phyloP scores from a whole-genome alignment of 2,113 vertebrate genomes.

The Seriola aureovittata region DNA sequence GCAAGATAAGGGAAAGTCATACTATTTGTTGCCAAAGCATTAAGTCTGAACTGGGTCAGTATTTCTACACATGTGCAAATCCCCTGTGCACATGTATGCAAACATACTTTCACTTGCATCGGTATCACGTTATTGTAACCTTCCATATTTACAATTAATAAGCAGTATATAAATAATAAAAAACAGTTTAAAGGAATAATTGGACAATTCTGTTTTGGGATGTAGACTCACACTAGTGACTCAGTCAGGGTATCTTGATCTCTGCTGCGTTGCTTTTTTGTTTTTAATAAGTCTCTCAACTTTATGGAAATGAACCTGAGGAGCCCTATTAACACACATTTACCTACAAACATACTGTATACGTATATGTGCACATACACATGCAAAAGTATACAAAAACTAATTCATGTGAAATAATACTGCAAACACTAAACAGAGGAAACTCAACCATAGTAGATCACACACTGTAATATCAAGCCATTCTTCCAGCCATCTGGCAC shows the following conservation, averaged over 20 bases:
- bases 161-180: not conserved
- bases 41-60: not conserved
- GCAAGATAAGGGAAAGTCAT: too few relatives aligned
- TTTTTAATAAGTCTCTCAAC: too few relatives aligned
- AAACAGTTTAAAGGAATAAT: not conserved
- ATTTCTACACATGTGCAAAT: not conserved
- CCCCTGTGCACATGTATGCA: not conserved
- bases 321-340: not conserved
- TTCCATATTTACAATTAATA: not conserved
- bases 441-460: conserved; percentile 26
- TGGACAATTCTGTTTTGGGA: not conserved
- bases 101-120: too few relatives aligned
- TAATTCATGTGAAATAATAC: conserved; percentile 1
- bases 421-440: conserved; percentile 21
- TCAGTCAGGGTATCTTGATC: not conserved
- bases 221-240: not conserved
- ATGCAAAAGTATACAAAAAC: not conserved
- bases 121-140: not conserved
- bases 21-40: not conserved
- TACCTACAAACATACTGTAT: too few relatives aligned
- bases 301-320: too few relatives aligned
- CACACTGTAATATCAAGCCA: conserved; percentile 52
- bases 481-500: conserved; percentile 74
- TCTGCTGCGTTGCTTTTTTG: too few relatives aligned
- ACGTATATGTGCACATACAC: not conserved